Evolutionary conservation across 2,797 vertebrate genomes (phyloP).

Genomic region (Argya squamiceps): DNA sequence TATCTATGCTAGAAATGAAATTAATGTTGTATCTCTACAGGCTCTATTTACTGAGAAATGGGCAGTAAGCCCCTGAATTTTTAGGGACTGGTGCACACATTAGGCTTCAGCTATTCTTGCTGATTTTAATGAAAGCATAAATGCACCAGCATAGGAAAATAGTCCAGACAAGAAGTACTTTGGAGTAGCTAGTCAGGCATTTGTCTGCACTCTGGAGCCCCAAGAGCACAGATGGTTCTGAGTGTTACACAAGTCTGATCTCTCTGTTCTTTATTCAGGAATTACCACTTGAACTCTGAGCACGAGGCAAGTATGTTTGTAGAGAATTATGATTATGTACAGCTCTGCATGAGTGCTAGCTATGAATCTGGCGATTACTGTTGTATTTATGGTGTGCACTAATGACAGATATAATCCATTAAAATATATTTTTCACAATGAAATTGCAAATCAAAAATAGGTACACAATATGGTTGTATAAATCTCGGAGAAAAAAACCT

Average conservation of each 20-base stretch:
- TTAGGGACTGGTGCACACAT: neutral
- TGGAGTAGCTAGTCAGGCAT: neutral
- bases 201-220: conserved; percentile 5
- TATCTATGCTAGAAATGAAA: conserved; percentile 49
- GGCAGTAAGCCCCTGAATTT: neutral
- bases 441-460: conserved; percentile 12
- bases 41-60: neutral
- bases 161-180: neutral
- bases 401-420: conserved; percentile 31
- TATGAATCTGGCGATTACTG: conserved; percentile 25
- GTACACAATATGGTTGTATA: neutral
- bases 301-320: conserved; percentile 34
- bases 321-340: conserved; percentile 45
- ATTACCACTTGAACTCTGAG: conserved; percentile 52
- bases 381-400: conserved; percentile 21
- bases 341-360: conserved; percentile 39
- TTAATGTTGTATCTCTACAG: conserved; percentile 21
- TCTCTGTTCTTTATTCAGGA: conserved; percentile 53
- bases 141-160: neutral
- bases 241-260: conserved; percentile 59
- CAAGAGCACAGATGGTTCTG: conserved; percentile 57
- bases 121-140: conserved; percentile 4
- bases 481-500: neutral
- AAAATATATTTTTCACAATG: neutral
- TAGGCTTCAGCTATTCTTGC: neutral